Base-by-base conservation (phyloP, 2,888 invertebrate genomes). In the Conus canariensis region DNA sequence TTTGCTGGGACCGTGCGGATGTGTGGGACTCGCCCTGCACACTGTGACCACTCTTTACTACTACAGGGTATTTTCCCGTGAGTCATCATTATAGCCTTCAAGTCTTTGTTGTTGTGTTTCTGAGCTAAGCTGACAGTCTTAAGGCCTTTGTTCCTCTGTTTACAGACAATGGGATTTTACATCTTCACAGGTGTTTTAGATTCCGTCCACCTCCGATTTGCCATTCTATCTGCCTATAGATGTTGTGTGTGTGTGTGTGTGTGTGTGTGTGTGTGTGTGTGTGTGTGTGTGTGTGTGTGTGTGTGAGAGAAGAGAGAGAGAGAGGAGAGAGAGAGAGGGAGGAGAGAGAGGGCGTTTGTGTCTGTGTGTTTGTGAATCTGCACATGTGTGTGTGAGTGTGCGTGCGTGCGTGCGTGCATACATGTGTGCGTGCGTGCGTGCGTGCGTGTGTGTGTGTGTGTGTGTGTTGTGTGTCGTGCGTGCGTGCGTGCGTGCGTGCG, bases 291-390 rank as follows among this genome's bases (percentile, higher is more conserved):
- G 45, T 45, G 45, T 45, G 45, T 45, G 45, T 45, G 45, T 45
- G 45, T 45, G 45, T 45, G 45, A 4, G 45, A 45, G 45, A 25
- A 77, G 77, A 77, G 25, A 77, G 25, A 77, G 25, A 77, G 30
- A 77, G 25, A 77, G 85, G 22, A 85, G 85, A 85, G 58, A 85
- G 60, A 85, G n/a, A 60, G 60, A 85, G 12, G 59, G 30, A n/a
- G 19, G 85, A 85, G 16, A 59, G 85, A 58, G 12, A 85, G 85
- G 59, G 22, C 59, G 85, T 14, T 10, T 58, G 58, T 58, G 85
- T 12, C 10, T 30, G 77, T 77, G 77, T 77, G 25, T 0, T 19
- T 70, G 19, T 19, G 22, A 22, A 22, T 70, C 14, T 77, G 77
- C 30, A 30, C 30, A 16, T 30, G 25, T 77, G 25, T 77, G 25